phyloP scores from a whole-genome alignment of 1,140 invertebrate species.

The Trachymyrmex septentrionalis region DNA sequence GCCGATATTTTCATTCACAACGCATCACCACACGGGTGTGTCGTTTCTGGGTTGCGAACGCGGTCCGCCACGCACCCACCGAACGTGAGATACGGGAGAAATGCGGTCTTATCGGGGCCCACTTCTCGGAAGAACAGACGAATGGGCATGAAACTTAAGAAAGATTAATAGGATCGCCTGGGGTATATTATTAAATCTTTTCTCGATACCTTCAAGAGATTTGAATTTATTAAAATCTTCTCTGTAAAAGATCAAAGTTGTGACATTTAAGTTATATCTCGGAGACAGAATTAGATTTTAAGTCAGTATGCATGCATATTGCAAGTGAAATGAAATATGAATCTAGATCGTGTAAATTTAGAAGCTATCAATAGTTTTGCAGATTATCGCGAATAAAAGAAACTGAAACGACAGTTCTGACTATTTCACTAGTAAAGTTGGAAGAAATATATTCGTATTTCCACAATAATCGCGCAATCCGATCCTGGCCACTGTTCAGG shows the following conservation, averaged over 20 bases:
- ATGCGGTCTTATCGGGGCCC: constrained; percentile 28
- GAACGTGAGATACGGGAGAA: constrained; percentile 63
- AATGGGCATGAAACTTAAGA: background rate
- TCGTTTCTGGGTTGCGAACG: constrained; percentile 71
- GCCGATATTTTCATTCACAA: constrained; percentile 78
- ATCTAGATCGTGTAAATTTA: constrained; percentile 12
- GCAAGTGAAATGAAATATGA: background rate
- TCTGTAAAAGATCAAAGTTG: background rate
- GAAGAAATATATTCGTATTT: constrained; percentile 35
- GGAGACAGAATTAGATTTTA: background rate
- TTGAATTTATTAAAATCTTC: background rate
- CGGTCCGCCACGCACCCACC: constrained; percentile 68
- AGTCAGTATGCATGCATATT: background rate
- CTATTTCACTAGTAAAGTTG: constrained; percentile 2
- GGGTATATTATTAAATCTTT: background rate
- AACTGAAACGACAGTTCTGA: background rate
- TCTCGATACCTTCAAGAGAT: background rate
- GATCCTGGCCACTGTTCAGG: constrained; percentile 50
- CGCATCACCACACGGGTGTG: constrained; percentile 75
- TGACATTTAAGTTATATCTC: background rate
- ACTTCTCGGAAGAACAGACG: constrained; percentile 25
- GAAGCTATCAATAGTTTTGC: background rate
- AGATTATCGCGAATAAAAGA: background rate
- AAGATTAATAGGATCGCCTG: constrained; percentile 3
- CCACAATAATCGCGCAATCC: constrained; percentile 6